phyloP scores from a whole-genome alignment of 2,797 vertebrate genomes.

The Atherinosoma microstoma region DNA sequence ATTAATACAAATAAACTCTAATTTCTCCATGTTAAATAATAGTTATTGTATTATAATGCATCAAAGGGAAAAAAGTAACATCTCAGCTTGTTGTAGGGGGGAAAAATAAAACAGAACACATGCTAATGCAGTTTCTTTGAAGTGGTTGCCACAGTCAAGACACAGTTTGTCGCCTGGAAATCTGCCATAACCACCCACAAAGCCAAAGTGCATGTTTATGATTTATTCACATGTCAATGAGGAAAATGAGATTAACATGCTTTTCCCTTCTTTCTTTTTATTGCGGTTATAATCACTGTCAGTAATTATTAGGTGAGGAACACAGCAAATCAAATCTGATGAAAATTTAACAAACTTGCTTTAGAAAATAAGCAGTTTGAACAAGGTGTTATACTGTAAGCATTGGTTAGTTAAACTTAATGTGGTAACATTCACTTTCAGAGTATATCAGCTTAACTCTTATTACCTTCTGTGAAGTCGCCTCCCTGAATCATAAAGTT shows the following conservation, averaged over 20 bases:
- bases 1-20: constrained; percentile 4
- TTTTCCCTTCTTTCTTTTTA: constrained; percentile 2
- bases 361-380: too few species aligned
- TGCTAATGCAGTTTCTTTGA: constrained; percentile 11
- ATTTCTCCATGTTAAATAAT: not conserved
- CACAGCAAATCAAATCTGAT: not conserved
- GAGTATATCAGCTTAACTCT: not conserved
- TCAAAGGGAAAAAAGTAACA: not conserved
- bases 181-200: constrained; percentile 27
- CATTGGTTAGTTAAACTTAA: not conserved
- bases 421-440: not conserved
- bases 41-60: not conserved
- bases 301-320: not conserved
- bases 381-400: not conserved
- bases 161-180: constrained; percentile 3
- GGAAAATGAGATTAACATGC: not conserved
- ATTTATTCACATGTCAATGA: not conserved
- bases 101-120: not conserved
- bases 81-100: not conserved
- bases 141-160: constrained; percentile 3
- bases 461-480: constrained; percentile 98
- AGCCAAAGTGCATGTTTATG: not conserved
- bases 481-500: constrained; percentile 99
- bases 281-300: constrained; percentile 8
- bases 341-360: not conserved